These are phyloP conservation scores for Musca vetustissima DNA, from an alignment of 1,140 invertebrate species.

Conservation along the genomic window DNA sequence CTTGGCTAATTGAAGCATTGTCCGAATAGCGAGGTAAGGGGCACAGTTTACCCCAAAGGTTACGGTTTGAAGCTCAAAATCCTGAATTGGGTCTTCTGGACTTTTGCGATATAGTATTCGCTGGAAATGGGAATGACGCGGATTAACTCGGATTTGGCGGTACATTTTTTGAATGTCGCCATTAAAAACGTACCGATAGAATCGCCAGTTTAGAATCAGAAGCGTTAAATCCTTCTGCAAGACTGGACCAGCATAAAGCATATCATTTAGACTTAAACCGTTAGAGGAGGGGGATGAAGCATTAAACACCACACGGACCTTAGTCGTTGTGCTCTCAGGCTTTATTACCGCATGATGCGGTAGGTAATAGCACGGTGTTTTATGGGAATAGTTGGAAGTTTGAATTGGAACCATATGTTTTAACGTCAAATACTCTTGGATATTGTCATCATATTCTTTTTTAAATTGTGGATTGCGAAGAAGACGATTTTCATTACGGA, in stretches of 20 bases:
- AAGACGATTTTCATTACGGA: too few species aligned
- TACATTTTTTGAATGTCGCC: conserved; percentile 2
- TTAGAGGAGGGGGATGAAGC: neutral
- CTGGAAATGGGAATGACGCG: neutral
- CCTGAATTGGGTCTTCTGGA: neutral
- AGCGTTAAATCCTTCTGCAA: neutral
- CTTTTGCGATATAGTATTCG: neutral
- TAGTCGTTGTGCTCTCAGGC: too few species aligned
- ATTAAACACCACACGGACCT: conserved; percentile 17
- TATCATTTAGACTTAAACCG: neutral
- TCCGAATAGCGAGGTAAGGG: too few species aligned
- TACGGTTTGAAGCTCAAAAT: neutral
- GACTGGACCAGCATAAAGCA: conserved; percentile 2
- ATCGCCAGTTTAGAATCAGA: neutral
- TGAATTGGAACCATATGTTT: neutral
- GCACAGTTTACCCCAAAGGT: conserved; percentile 5
- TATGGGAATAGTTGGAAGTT: neutral
- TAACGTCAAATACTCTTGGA: neutral
- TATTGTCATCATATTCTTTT: neutral
- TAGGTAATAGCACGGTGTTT: neutral
- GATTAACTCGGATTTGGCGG: neutral
- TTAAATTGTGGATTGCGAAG: neutral
- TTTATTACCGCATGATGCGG: conserved; percentile 1
- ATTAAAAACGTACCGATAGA: neutral
- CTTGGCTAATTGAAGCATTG: too few species aligned